phyloP scores from a whole-genome alignment of 30 jellyfish, hydroid and myxozoan genomes.

The Hydractinia symbiolongicarpus region DNA sequence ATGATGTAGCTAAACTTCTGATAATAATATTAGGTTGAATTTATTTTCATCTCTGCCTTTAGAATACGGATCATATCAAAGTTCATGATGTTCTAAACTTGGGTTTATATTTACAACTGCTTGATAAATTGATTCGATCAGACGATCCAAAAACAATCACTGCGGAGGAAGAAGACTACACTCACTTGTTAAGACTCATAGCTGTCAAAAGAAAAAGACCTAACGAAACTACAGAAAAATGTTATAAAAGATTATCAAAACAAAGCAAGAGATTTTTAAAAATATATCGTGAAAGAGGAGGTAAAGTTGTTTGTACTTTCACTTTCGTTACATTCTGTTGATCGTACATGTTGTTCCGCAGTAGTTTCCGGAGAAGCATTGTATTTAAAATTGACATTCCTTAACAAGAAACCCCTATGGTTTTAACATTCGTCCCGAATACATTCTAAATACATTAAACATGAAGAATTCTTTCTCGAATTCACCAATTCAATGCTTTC shows the following conservation, averaged over 20 bases:
- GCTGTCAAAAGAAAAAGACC: not conserved
- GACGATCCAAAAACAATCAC: not conserved
- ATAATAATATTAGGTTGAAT: too few species aligned
- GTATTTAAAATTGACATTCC: too few species aligned
- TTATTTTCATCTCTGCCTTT: not conserved
- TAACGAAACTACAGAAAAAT: not conserved
- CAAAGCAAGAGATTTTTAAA: constrained; percentile 2
- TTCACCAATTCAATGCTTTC: too few species aligned
- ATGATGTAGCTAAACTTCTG: too few species aligned
- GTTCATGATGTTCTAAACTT: not conserved
- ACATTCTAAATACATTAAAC: too few species aligned
- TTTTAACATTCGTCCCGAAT: too few species aligned
- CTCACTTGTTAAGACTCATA: not conserved
- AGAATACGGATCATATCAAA: not conserved
- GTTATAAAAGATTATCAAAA: not conserved
- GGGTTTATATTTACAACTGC: not conserved
- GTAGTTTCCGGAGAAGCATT: too few species aligned
- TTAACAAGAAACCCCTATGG: too few species aligned
- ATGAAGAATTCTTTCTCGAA: too few species aligned
- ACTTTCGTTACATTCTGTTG: too few species aligned
- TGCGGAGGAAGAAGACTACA: not conserved
- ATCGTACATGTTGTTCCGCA: too few species aligned
- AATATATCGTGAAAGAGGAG: not conserved
- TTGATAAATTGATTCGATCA: not conserved
- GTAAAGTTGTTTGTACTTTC: not conserved